A percentile compares a stretch with the other conserved stretches of the same genome.
phyloP scores from a whole-genome alignment of 2,797 vertebrate species.

The Cheirogaleus major region DNA sequence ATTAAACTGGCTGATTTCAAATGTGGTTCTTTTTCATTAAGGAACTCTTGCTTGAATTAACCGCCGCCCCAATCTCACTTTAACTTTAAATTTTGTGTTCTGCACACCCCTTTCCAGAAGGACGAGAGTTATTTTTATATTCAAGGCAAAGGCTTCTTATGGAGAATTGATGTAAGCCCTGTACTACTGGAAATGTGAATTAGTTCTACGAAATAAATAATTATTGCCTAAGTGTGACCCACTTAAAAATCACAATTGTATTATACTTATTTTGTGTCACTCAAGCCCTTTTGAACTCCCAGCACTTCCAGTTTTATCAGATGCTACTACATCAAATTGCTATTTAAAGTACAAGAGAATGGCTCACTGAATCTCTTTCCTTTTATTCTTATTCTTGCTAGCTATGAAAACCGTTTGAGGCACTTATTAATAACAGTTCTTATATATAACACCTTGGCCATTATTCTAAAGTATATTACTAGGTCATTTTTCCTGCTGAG shows the following conservation, averaged over 20 bases:
- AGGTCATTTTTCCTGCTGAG: conserved; percentile 16
- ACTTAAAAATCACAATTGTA: conserved; percentile 59
- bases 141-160: conserved; percentile 3
- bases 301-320: background rate
- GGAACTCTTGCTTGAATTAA: conserved; percentile 77
- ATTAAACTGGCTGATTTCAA: conserved; percentile 84
- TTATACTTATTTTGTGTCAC: conserved; percentile 30
- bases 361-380: background rate
- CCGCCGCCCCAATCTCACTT: conserved; percentile 71
- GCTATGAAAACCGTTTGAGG: background rate
- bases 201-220: conserved; percentile 1
- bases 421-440: background rate
- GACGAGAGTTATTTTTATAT: conserved; percentile 21
- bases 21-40: conserved; percentile 83
- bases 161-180: background rate
- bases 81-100: background rate
- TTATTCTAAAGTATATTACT: background rate
- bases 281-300: background rate
- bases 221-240: conserved; percentile 56
- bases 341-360: background rate
- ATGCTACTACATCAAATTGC: background rate
- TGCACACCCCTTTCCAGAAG: background rate
- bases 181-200: background rate
- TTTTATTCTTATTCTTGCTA: background rate
- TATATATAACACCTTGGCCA: background rate